Evolutionary conservation across 2,888 invertebrate species (phyloP), one percentile per base, ranked within the genome.

Genomic region (Caenorhabditis angaria): DNA sequence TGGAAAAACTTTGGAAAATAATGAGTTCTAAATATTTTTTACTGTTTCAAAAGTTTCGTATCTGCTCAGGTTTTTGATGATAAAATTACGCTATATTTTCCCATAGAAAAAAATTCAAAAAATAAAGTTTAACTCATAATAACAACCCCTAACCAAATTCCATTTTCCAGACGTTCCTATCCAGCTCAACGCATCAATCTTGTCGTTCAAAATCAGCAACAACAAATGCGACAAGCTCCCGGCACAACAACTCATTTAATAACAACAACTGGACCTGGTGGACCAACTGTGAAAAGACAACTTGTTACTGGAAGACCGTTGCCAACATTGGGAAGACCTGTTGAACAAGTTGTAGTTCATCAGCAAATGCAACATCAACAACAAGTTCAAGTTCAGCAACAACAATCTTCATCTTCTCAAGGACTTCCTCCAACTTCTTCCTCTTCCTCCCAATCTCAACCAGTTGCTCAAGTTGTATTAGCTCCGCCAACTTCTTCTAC

Each of bases 391-490:
- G 22, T 8, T 4, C 50, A 8, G 20, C 48, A 8, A 48, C 48
- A 48, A 48, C 48, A 48, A 48, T n/a, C n/a, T n/a, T n/a, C 48
- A 48, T 12, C 18, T n/a, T 5, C 12, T 14, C 20, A 48, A 48
- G 48, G 14, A 10, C 48, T 10, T 6, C 48, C n/a, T 18, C 4
- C 32, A 10, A 10, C 6, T 32, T 10, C 32, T n/a, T n/a, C n/a
- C n/a, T n/a, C n/a, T 48, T 48, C 48, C 57, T 1, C 65, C 58
- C 0, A 53, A 25, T 5, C 57, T 61, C 56, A 62, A 25, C 8
- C 65, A 48, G 51, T 50, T 62, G 14, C 55, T 27, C 70, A 70
- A 14, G 70, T 70, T 4, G 70, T 70, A 14, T 61, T 70, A 0
- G 70, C 70, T 1, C 70, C 70, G n/a, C 70, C 65, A 8, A 27